These are phyloP conservation scores for Catagonus wagneri DNA, from an alignment of 2,113 vertebrate species.

Conservation along the genomic window DNA sequence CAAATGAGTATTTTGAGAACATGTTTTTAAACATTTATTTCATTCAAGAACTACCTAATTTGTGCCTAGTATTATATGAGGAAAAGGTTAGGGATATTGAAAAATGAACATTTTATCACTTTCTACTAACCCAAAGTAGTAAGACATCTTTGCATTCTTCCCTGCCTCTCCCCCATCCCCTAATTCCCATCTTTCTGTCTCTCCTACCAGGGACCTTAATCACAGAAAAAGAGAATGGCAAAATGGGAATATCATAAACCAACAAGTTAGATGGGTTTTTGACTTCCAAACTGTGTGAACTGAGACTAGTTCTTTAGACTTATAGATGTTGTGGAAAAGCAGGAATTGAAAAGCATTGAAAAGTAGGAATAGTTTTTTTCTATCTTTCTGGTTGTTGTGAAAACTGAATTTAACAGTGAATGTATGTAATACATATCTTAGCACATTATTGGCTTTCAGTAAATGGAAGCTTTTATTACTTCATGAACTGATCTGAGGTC, in stretches of 20 bases:
- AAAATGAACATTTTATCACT: not conserved
- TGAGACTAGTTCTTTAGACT: not conserved
- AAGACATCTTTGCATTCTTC: not conserved
- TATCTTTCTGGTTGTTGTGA: not conserved
- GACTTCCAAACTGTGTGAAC: not conserved
- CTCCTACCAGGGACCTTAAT: not conserved
- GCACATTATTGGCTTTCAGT: not conserved
- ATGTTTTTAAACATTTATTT: not conserved
- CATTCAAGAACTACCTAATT: not conserved
- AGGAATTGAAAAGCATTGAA: not conserved
- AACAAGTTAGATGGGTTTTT: not conserved
- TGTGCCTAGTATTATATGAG: not conserved
- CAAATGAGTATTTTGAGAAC: not conserved
- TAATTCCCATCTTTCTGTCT: not conserved
- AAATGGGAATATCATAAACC: not conserved
- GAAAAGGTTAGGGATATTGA: not conserved
- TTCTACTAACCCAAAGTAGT: not conserved
- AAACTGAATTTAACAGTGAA: constrained; percentile 2
- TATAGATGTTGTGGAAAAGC: not conserved
- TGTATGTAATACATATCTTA: constrained; percentile 1
- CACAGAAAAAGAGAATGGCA: not conserved
- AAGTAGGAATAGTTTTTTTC: not conserved
- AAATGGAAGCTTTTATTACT: constrained; percentile 57
- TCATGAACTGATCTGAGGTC: constrained; percentile 52
- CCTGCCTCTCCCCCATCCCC: rapidly evolving